A percentile compares a stretch with the other conserved stretches of the same genome.
Evolutionary conservation across 1,140 invertebrate genomes (phyloP).

Genomic region (Calephelis virginiensis): DNA sequence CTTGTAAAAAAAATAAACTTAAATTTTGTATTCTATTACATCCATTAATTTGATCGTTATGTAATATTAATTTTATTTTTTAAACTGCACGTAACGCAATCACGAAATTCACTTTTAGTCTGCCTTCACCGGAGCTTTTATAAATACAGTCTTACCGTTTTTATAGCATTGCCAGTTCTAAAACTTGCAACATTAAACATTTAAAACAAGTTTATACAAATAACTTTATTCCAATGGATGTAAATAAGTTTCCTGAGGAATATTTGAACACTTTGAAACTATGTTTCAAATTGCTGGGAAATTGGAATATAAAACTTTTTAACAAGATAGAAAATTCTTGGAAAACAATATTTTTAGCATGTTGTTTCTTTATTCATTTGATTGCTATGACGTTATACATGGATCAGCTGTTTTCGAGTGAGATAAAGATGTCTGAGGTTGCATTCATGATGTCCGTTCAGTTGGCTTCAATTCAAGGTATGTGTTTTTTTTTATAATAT

Average conservation of each 20-base stretch:
- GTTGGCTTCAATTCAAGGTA: conserved; percentile 37
- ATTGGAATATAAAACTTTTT: conserved; percentile 6
- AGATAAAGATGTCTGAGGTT: conserved; percentile 32
- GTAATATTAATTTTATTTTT: no score
- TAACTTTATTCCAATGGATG: neutral
- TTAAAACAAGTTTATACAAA: neutral
- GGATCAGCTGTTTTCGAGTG: conserved; percentile 23
- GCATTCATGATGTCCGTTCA: conserved; percentile 37
- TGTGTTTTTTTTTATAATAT: conserved; percentile 10
- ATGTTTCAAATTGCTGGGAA: neutral
- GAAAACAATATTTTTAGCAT: neutral
- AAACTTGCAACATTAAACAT: neutral
- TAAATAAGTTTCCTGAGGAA: neutral
- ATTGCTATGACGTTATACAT: conserved; percentile 20
- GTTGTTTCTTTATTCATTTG: neutral
- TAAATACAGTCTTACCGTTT: neutral
- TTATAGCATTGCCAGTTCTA: neutral
- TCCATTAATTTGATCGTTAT: no score
- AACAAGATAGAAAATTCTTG: neutral
- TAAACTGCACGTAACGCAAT: no score
- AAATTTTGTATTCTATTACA: no score
- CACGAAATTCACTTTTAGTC: no score
- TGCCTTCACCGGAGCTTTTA: no score
- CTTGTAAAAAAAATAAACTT: no score
- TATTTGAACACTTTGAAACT: neutral